A percentile compares a stretch with the other conserved stretches of the same genome.
Evolutionary conservation across 2,888 invertebrate species (phyloP).

Genomic region (Xiphydria camelus): DNA sequence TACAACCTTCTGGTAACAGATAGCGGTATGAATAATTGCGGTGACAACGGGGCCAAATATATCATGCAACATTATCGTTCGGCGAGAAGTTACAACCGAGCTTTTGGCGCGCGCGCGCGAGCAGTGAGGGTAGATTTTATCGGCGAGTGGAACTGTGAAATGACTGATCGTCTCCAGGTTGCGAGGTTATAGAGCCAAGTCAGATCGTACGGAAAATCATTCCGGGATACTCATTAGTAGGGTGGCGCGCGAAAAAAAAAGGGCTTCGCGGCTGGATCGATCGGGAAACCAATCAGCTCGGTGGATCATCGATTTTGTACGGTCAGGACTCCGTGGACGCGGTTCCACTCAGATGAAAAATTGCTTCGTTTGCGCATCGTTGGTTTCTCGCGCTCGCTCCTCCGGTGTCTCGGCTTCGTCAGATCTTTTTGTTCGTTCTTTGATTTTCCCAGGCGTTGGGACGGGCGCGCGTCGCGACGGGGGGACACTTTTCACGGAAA

Average conservation of each 20-base stretch:
- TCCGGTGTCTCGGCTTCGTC: too few species aligned
- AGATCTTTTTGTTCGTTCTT: too few species aligned
- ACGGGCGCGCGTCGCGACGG: too few species aligned
- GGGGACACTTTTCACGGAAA: too few species aligned
- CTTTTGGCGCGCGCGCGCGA: conserved; percentile 17
- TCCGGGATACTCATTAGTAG: neutral
- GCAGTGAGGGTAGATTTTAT: conserved; percentile 54
- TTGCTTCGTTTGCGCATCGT: conserved; percentile 2
- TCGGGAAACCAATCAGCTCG: conserved; percentile 1
- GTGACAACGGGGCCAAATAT: conserved; percentile 45
- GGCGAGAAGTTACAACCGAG: conserved; percentile 44
- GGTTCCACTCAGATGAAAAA: conserved; percentile 1
- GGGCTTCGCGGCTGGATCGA: conserved; percentile 1
- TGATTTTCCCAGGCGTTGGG: too few species aligned
- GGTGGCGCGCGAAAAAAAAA: neutral
- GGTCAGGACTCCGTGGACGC: neutral
- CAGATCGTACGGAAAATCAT: conserved; percentile 19
- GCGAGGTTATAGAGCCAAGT: conserved; percentile 6
- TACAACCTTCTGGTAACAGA: conserved; percentile 24
- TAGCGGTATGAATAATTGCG: conserved; percentile 54
- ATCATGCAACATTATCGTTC: conserved; percentile 48
- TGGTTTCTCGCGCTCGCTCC: too few species aligned
- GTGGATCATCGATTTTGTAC: neutral
- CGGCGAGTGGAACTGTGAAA: conserved; percentile 40
- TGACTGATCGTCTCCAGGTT: conserved; percentile 35